Percentiles rank a stretch among this genome's conserved stretches.
phyloP scores from a whole-genome alignment of 2,113 vertebrate species.

The Limanda limanda region DNA sequence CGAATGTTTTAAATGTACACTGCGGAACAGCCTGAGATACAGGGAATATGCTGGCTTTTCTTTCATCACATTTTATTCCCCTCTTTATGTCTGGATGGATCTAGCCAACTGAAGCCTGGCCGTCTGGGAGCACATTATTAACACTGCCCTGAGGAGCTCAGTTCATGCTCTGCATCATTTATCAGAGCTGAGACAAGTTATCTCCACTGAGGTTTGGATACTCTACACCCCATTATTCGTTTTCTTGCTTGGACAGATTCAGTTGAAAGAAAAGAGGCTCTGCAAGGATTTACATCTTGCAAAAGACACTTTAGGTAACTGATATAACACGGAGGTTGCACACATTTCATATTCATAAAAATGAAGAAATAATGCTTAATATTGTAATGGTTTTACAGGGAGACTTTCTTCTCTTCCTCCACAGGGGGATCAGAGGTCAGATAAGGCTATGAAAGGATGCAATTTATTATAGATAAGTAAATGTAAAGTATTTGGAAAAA shows the following conservation, averaged over 20 bases:
- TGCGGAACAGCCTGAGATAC: neutral
- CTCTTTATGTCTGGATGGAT: neutral
- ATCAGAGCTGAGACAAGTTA: neutral
- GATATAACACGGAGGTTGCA: neutral
- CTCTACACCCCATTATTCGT: slow-evolving; percentile 16
- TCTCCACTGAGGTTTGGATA: slow-evolving; percentile 13
- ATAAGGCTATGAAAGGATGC: too few relatives aligned
- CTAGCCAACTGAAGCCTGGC: neutral
- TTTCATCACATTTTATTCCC: slow-evolving; percentile 19
- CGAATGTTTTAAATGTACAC: slow-evolving; percentile 6
- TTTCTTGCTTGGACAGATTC: slow-evolving; percentile 4
- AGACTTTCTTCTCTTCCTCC: too few relatives aligned
- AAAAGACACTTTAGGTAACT: neutral
- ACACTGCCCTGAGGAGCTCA: neutral
- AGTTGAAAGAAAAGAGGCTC: neutral
- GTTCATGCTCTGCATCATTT: neutral
- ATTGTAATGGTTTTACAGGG: too few relatives aligned
- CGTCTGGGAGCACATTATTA: too few relatives aligned
- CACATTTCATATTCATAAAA: neutral
- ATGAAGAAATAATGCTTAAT: neutral
- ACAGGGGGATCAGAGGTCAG: too few relatives aligned
- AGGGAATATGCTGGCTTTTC: neutral
- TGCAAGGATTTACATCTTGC: neutral
- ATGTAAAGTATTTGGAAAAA: too few relatives aligned
- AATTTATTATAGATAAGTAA: too few relatives aligned